phyloP scores from a whole-genome alignment of 2,797 vertebrate genomes.

The Falco cherrug region DNA sequence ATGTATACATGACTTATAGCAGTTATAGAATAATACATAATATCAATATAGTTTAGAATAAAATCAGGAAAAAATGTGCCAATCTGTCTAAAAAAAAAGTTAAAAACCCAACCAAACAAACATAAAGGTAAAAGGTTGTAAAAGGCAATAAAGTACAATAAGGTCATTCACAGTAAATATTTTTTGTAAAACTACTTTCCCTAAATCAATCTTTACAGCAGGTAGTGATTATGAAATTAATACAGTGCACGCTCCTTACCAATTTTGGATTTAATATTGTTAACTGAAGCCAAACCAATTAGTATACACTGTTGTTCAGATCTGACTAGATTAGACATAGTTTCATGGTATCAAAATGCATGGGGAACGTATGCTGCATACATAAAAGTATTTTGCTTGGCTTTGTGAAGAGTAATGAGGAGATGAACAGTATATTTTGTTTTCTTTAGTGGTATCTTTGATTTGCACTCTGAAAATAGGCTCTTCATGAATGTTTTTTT shows the following conservation, averaged over 20 bases:
- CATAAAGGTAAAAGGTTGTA: background rate
- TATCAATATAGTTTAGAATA: background rate
- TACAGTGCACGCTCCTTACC: background rate
- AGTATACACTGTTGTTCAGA: background rate
- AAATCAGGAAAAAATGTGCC: background rate
- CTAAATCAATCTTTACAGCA: background rate
- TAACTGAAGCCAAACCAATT: background rate
- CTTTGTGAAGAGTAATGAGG: background rate
- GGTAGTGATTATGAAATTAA: background rate
- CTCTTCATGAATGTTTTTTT: background rate
- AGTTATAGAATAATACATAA: background rate
- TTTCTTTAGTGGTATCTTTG: background rate
- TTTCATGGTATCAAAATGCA: background rate
- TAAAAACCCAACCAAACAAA: fast-evolving
- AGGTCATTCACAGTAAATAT: background rate
- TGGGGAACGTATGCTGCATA: background rate
- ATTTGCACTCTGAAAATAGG: background rate
- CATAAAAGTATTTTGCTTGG: background rate
- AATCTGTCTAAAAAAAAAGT: background rate
- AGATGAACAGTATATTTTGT: background rate
- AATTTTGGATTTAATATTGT: background rate
- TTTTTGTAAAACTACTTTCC: background rate
- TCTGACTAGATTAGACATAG: background rate
- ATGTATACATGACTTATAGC: background rate
- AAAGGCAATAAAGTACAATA: background rate